phyloP scores from a whole-genome alignment of 2,888 invertebrate genomes.

The Nasonovia ribisnigri region DNA sequence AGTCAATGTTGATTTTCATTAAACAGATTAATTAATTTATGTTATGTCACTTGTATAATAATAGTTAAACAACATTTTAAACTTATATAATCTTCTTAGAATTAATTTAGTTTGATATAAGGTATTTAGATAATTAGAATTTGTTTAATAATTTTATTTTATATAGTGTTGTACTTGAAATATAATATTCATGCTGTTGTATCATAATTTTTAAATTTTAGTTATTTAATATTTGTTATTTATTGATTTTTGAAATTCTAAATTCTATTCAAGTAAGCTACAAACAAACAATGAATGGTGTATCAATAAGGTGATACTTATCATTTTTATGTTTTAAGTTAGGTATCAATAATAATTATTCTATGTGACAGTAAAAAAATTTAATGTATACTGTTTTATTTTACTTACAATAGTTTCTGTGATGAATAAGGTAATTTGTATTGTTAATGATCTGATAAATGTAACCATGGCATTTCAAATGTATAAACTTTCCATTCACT shows the following conservation, averaged over 20 bases:
- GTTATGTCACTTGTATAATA: not conserved
- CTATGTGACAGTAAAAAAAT: not conserved
- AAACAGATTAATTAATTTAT: not conserved
- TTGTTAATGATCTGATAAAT: slow-evolving; percentile 28
- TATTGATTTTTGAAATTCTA: not conserved
- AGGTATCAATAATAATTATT: not conserved
- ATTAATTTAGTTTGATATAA: not conserved
- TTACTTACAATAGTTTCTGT: not conserved
- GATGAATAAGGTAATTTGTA: slow-evolving; percentile 24
- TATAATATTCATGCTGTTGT: not conserved
- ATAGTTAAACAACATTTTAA: not conserved
- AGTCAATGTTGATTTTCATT: not conserved
- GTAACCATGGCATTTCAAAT: slow-evolving; percentile 34
- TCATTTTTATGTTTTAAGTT: not conserved
- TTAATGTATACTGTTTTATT: not conserved
- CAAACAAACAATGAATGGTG: not conserved
- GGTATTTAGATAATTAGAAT: not conserved
- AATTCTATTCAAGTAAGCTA: not conserved
- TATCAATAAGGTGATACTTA: not conserved
- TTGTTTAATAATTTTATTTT: not conserved
- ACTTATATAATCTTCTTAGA: not conserved
- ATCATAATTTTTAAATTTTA: not conserved
- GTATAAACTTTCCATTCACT: slow-evolving; percentile 48
- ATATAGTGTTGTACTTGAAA: not conserved
- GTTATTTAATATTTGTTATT: not conserved